Evolutionary conservation across 2,888 invertebrate genomes (phyloP).

Genomic region (Clunio marinus): DNA sequence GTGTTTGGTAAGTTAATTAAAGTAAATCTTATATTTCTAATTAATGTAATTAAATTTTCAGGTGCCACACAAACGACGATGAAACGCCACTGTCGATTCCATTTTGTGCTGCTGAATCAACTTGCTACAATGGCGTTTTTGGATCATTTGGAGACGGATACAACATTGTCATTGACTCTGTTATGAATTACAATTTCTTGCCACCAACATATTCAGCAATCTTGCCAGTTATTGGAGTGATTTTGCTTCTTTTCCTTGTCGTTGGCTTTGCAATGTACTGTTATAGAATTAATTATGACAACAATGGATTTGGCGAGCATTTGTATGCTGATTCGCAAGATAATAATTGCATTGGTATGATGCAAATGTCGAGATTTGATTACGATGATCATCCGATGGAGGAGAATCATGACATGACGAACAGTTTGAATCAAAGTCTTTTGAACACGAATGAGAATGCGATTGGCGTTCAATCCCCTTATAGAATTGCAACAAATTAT

Average conservation of each 20-base stretch:
- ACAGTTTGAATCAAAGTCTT: slow-evolving; percentile 59
- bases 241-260: slow-evolving; percentile 74
- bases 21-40: background rate
- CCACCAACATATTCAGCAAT: slow-evolving; percentile 65
- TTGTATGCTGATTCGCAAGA: slow-evolving; percentile 56
- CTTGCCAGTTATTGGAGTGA: slow-evolving; percentile 81
- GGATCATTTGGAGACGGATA: slow-evolving; percentile 77
- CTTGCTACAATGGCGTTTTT: slow-evolving; percentile 82
- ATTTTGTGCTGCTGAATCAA: slow-evolving; percentile 74
- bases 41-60: slow-evolving; percentile 1
- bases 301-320: slow-evolving; percentile 47
- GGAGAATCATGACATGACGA: slow-evolving; percentile 50
- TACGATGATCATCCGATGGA: slow-evolving; percentile 59
- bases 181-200: slow-evolving; percentile 41
- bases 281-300: slow-evolving; percentile 62
- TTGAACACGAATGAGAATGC: slow-evolving; percentile 58
- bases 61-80: slow-evolving; percentile 56
- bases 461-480: slow-evolving; percentile 69
- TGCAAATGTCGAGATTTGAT: slow-evolving; percentile 68
- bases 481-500: slow-evolving; percentile 78
- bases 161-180: slow-evolving; percentile 33
- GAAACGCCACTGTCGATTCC: slow-evolving; percentile 62
- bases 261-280: slow-evolving; percentile 81
- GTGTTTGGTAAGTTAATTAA: slow-evolving; percentile 28
- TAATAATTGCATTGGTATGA: slow-evolving; percentile 53